Evolutionary conservation across 1,140 invertebrate species (phyloP).

Genomic region (Tetragnatha versicolor): DNA sequence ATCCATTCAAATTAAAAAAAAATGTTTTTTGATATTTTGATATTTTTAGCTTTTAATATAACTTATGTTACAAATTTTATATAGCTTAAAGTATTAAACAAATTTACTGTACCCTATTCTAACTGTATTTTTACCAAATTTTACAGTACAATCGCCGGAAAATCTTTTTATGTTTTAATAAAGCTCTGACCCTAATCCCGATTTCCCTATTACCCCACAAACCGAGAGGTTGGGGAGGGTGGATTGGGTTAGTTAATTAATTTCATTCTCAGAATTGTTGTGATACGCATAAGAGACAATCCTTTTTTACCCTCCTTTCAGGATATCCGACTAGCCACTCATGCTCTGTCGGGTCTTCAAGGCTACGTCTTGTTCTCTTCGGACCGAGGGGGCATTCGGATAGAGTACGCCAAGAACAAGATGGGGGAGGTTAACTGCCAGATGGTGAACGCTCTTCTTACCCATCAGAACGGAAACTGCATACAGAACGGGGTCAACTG

Average conservation of each 20-base stretch:
- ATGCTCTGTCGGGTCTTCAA: conserved; percentile 90
- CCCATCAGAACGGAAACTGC: conserved; percentile 25
- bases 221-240: too few relatives aligned
- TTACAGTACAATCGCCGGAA: too few relatives aligned
- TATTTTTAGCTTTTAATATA: too few relatives aligned
- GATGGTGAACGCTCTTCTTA: conserved; percentile 37
- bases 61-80: too few relatives aligned
- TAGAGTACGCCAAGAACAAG: conserved; percentile 98
- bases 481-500: conserved; percentile 52
- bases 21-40: neutral
- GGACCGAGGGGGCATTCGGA: conserved; percentile 92
- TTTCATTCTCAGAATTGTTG: neutral
- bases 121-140: too few relatives aligned
- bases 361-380: conserved; percentile 93
- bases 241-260: neutral
- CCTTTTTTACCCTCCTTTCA: too few relatives aligned
- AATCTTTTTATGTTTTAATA: too few relatives aligned
- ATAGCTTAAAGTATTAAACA: too few relatives aligned
- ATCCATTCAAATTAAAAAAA: neutral
- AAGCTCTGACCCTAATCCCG: too few relatives aligned
- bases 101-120: too few relatives aligned
- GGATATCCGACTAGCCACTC: conserved; percentile 81
- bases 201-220: too few relatives aligned
- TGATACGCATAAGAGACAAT: too few relatives aligned
- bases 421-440: conserved; percentile 78